Evolutionary conservation across 2,113 vertebrate genomes (phyloP), one percentile per base, ranked within the genome.

Genomic region (Phasianus colchicus): DNA sequence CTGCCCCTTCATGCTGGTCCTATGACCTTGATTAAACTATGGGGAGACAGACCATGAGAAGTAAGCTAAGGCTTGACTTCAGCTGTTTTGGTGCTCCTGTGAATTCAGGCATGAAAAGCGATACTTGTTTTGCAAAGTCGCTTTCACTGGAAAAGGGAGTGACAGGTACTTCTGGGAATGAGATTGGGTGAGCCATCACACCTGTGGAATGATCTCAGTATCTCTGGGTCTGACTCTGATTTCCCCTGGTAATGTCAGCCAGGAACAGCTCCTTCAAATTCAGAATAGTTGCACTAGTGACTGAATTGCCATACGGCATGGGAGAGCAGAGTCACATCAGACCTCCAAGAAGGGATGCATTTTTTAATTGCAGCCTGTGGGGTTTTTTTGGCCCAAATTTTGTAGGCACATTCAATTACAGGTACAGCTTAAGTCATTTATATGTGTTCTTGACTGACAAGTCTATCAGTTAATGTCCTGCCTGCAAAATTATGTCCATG

Each of bases 401-500:
- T 73, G 13, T 81, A 85, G 63, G n/a, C n/a, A 58, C 13, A 61
- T 82, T 90, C 69, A 60, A 72, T 92, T 93, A 34, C 7, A 38
- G 27, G 55, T 70, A 64, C 27, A 83, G 34, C 80, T 52, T 90
- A 69, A 85, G 19, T 89, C 2, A 73, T 83, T 91, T 91, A 16
- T 92, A 74, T 87, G 40, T 77, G 40, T 92, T 55, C 36, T 67
- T 76, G 86, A 73, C 54, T 80, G 91, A 85, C 71, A 92, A 84
- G 42, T 93, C 64, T 25, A 80, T 77, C 72, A 34, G n/a, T 73
- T 92, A 70, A 86, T 82, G 54, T 66, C 25, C 34, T 83, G 58
- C 42, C 64, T 86, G 71, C 55, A 85, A 83, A 92, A 95, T 83
- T 73, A 71, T 83, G 82, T 63, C 89, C 84, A 85, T 63, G 85